Evolutionary conservation across 2,113 vertebrate species (phyloP), one percentile per base, ranked within the genome.

Genomic region (Siphamia tubifer): DNA sequence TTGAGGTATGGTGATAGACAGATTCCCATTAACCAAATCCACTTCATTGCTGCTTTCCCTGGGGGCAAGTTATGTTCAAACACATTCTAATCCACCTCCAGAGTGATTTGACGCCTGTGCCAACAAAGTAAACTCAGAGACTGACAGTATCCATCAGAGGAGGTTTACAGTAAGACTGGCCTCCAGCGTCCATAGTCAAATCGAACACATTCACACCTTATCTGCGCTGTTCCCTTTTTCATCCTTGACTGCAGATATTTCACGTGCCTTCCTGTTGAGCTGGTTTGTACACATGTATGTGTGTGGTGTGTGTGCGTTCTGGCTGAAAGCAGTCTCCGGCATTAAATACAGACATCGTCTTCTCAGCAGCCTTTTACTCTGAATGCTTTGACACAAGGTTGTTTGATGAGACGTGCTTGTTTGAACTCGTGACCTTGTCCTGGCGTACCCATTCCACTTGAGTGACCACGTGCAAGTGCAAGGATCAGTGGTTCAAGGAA

Each of bases 21-120:
- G 76, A 78, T 80, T 85, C 76, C 79, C 79, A 89, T 89, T 90
- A 89, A 73, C 51, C 39, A 82, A 80, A 89, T 86, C 82, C 60
- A 80, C 78, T 69, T 80, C 35, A 53, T 28, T 49, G 77, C 83
- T 11, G 60, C 56, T 63, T 66, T 67, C 86, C 82, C 0, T 16
- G 16, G 58, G 69, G 76, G 69, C 60, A 79, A 72, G 67, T 74
- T 78, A 53, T 62, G 78, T 80, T 87, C 74, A 84, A 81, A 77
- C 79, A 76, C 48, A 57, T 61, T 27, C 43, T 78, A 81, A 88
- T 81, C 81, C 82, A 53, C 71, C 70, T 54, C 44, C 68, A 64
- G 65, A 49, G 55, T 1, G 21, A 54, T 62, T 28, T 31, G 74
- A 72, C 7, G 17, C 55, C 63, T 11, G n/a, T 5, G 27, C 51